These are phyloP conservation scores for Bujurquina vittata DNA, from an alignment of 2,113 vertebrate species.

Conservation along the genomic window DNA sequence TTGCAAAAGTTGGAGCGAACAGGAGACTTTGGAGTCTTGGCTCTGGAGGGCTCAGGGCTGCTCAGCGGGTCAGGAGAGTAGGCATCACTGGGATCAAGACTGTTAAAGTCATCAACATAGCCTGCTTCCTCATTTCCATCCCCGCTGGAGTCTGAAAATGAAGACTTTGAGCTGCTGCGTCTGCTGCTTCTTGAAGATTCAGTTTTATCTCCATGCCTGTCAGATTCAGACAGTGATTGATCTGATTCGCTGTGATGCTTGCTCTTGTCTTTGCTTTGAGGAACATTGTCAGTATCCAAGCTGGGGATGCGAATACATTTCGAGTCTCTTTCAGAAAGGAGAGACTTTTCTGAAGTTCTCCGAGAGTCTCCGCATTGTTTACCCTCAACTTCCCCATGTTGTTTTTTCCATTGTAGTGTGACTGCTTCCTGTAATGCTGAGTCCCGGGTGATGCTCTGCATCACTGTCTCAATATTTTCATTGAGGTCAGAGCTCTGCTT, in stretches of 20 bases:
- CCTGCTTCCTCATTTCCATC: constrained; percentile 72
- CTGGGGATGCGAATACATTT: constrained; percentile 50
- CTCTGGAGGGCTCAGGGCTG: constrained; percentile 68
- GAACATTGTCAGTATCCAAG: constrained; percentile 5
- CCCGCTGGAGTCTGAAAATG: constrained; percentile 75
- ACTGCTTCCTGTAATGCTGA: not conserved
- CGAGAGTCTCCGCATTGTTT: not conserved
- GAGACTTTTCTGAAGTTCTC: not conserved
- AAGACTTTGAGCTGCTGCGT: constrained; percentile 60
- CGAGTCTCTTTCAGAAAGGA: constrained; percentile 21
- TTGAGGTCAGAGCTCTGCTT: constrained; percentile 47
- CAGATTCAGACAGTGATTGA: constrained; percentile 40
- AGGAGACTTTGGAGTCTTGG: constrained; percentile 46
- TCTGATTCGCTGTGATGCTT: constrained; percentile 8
- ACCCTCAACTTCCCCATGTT: not conserved
- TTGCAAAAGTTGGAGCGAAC: constrained; percentile 2
- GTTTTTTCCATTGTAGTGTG: constrained; percentile 15
- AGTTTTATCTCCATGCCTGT: constrained; percentile 20
- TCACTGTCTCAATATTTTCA: constrained; percentile 75
- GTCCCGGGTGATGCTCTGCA: constrained; percentile 42
- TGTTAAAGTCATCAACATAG: constrained; percentile 86
- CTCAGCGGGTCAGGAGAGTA: constrained; percentile 61
- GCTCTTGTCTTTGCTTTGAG: constrained; percentile 24
- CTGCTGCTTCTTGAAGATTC: constrained; percentile 34
- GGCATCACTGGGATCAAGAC: constrained; percentile 70